These are phyloP conservation scores for Sebastolobus alascanus DNA, from an alignment of 2,797 vertebrate genomes.

Conservation along the genomic window DNA sequence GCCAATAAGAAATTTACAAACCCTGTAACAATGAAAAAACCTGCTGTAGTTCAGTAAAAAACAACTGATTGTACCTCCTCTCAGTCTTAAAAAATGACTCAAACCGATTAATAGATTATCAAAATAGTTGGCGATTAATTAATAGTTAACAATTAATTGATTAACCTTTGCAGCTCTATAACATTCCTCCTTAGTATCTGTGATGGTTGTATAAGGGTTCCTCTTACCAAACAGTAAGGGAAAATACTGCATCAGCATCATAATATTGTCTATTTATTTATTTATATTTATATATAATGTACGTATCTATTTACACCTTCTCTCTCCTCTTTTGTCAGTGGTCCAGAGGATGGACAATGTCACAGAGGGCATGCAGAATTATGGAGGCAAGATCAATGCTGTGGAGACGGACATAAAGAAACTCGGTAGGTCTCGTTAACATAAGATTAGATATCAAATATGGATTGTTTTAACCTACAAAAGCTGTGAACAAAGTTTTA, in stretches of 20 bases:
- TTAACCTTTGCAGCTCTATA: not conserved
- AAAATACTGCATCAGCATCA: not conserved
- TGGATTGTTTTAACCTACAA: not conserved
- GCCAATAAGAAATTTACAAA: too few species aligned
- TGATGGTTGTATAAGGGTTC: not conserved
- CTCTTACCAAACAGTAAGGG: not conserved
- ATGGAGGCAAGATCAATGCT: conserved; percentile 91
- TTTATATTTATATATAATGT: not conserved
- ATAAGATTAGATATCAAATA: not conserved
- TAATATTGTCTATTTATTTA: conserved; percentile 5
- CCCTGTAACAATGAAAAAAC: too few species aligned
- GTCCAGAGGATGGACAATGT: conserved; percentile 98
- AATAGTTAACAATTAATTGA: too few species aligned
- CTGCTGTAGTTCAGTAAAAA: too few species aligned
- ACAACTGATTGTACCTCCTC: too few species aligned
- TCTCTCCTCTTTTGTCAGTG: conserved; percentile 81
- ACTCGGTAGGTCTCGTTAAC: conserved; percentile 86
- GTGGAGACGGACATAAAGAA: conserved; percentile 94
- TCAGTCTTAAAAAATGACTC: too few species aligned
- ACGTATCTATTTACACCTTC: not conserved
- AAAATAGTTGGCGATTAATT: too few species aligned
- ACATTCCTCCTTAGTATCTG: not conserved
- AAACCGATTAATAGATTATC: too few species aligned
- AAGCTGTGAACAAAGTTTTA: not conserved
- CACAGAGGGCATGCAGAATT: conserved; percentile 93